phyloP scores from a whole-genome alignment of 2,113 vertebrate species.

The Gymnogyps californianus region DNA sequence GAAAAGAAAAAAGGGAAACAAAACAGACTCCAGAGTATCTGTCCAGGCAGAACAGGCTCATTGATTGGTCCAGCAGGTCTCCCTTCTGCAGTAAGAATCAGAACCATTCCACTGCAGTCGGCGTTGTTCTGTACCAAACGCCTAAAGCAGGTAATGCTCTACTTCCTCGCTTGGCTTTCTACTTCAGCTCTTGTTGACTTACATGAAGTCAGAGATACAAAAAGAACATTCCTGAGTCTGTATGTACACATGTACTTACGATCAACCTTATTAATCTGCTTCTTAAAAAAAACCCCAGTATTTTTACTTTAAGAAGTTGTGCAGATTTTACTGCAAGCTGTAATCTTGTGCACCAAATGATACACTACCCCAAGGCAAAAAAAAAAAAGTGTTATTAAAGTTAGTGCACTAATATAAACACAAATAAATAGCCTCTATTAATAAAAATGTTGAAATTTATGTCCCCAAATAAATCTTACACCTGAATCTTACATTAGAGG shows the following conservation, averaged over 20 bases:
- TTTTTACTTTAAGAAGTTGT: background rate
- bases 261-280: background rate
- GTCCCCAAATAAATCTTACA: background rate
- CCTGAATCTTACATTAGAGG: background rate
- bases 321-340: background rate
- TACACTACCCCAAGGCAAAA: background rate
- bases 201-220: background rate
- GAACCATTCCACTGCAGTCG: background rate
- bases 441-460: background rate
- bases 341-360: background rate
- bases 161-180: background rate
- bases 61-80: fast-evolving
- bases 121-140: background rate
- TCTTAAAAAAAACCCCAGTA: fast-evolving
- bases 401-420: background rate
- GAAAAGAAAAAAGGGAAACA: background rate
- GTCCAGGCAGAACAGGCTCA: background rate
- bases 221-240: background rate
- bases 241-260: background rate
- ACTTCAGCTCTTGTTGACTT: background rate
- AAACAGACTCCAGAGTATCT: background rate
- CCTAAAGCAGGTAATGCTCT: background rate
- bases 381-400: background rate
- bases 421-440: background rate
- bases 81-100: background rate